Evolutionary conservation across 2,888 invertebrate genomes (phyloP).

Genomic region (Drosophila melanosoma): DNA sequence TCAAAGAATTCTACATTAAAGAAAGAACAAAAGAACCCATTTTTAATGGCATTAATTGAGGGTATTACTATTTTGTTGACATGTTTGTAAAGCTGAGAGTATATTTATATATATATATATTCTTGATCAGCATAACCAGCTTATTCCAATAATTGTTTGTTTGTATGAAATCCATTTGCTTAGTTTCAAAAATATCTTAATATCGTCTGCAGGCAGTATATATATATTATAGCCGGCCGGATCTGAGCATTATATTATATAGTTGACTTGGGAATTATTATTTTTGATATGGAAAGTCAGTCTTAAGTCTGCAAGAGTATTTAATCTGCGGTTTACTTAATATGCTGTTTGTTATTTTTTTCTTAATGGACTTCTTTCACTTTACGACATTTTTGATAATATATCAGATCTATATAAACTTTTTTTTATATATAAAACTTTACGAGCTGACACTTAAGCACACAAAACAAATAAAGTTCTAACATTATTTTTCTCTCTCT

Average conservation of each 20-base stretch:
- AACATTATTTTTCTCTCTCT: conserved; percentile 19
- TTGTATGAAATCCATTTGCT: neutral
- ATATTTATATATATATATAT: neutral
- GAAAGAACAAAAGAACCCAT: conserved; percentile 7
- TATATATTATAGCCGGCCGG: rapidly evolving
- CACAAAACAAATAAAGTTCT: conserved; percentile 61
- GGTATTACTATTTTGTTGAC: neutral
- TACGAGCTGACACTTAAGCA: conserved; percentile 33
- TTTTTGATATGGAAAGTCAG: neutral
- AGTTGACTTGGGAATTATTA: neutral
- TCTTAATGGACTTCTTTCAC: conserved; percentile 43
- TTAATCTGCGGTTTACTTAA: neutral
- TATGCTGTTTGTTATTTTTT: neutral
- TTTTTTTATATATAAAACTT: conserved; percentile 25
- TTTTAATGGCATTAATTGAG: neutral
- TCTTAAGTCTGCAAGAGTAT: neutral
- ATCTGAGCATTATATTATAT: neutral
- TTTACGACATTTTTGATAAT: conserved; percentile 33
- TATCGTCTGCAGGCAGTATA: neutral
- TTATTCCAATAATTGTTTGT: too few relatives aligned
- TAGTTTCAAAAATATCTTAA: rapidly evolving
- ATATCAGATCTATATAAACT: neutral
- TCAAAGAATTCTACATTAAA: conserved; percentile 6
- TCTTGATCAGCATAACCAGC: neutral
- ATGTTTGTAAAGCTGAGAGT: neutral